phyloP scores from a whole-genome alignment of 2,888 invertebrate species.

The Drosophila borborema region DNA sequence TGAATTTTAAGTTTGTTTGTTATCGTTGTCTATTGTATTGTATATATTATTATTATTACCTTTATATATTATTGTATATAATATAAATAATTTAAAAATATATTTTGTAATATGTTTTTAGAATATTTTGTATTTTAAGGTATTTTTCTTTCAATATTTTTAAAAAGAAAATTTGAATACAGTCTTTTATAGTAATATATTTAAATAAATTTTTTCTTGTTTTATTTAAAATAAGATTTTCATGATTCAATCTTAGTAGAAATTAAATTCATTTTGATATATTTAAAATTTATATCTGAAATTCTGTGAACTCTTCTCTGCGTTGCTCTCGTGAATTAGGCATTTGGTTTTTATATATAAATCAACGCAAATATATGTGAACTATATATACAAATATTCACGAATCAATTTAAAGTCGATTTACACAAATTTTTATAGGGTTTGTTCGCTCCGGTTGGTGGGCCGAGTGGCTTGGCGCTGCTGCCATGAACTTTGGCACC shows the following conservation, averaged over 20 bases:
- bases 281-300: neutral
- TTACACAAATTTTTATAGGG: slow-evolving; percentile 7
- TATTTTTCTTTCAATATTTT: too few relatives aligned
- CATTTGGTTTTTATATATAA: neutral
- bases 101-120: too few relatives aligned
- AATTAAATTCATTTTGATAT: neutral
- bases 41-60: neutral
- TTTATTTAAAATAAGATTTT: neutral
- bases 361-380: neutral
- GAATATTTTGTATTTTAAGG: too few relatives aligned
- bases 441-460: neutral
- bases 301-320: neutral
- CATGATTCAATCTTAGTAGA: neutral
- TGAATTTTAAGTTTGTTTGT: too few relatives aligned
- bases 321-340: neutral
- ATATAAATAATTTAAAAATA: too few relatives aligned
- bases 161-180: too few relatives aligned
- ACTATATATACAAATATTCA: slow-evolving; percentile 9
- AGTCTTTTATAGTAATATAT: too few relatives aligned
- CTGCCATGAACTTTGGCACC: slow-evolving; percentile 63
- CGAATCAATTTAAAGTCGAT: slow-evolving; percentile 28
- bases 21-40: neutral
- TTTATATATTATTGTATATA: neutral
- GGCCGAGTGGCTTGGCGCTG: slow-evolving; percentile 5
- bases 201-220: neutral